phyloP scores from a whole-genome alignment of 1,140 invertebrate species.

The Oncopodura yosiiana region DNA sequence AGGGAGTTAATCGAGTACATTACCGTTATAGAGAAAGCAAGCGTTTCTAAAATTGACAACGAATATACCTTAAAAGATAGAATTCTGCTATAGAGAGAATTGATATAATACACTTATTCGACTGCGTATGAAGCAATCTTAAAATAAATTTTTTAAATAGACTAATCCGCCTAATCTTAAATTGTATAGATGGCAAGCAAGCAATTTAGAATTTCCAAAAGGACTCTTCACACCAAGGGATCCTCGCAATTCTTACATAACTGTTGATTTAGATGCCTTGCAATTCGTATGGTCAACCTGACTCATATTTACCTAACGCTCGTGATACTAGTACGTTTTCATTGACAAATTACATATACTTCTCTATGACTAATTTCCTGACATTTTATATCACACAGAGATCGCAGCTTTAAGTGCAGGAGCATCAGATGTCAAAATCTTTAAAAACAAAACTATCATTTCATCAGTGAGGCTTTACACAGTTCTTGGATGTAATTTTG shows the following conservation, averaged over 20 bases:
- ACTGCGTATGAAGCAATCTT: too few species aligned
- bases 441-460: constrained; percentile 37
- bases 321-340: constrained; percentile 6
- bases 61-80: too few species aligned
- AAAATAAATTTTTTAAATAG: too few species aligned
- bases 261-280: constrained; percentile 66
- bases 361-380: constrained; percentile 3
- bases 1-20: too few species aligned
- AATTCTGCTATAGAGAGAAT: too few species aligned
- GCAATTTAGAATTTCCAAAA: constrained; percentile 57
- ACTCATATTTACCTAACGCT: constrained; percentile 38
- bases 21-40: too few species aligned
- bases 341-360: too few species aligned
- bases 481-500: constrained; percentile 58
- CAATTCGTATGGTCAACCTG: constrained; percentile 76
- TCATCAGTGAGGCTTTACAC: constrained; percentile 67
- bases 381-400: constrained; percentile 54
- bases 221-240: constrained; percentile 63
- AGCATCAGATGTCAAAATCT: constrained; percentile 45
- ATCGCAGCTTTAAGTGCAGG: constrained; percentile 66
- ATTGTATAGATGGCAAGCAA: constrained; percentile 70
- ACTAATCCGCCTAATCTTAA: too few species aligned
- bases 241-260: constrained; percentile 49
- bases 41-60: too few species aligned
- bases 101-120: too few species aligned